phyloP scores from a whole-genome alignment of 2,113 vertebrate genomes.

The Albula goreensis region DNA sequence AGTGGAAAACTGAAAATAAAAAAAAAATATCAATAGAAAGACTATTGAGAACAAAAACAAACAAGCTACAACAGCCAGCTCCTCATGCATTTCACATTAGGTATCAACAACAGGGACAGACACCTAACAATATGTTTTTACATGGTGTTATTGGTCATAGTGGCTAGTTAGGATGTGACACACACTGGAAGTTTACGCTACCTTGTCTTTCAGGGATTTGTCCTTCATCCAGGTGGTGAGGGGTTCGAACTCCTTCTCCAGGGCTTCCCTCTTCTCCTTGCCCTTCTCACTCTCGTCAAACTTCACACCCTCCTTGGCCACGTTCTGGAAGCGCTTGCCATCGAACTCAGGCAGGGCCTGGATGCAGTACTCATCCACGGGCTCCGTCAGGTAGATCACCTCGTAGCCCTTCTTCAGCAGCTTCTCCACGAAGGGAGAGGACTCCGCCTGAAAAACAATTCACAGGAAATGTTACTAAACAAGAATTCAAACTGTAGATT shows the following conservation, averaged over 20 bases:
- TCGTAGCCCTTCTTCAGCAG: conserved; percentile 98
- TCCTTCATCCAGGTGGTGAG: conserved; percentile 97
- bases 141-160: no score
- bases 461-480: no score
- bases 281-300: conserved; percentile 94
- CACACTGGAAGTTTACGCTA: conserved; percentile 39
- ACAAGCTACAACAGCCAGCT: not conserved
- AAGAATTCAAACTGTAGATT: no score
- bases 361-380: conserved; percentile 97
- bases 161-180: no score
- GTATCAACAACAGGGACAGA: not conserved
- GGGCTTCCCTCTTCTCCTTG: conserved; percentile 86
- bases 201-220: conserved; percentile 91
- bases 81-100: not conserved
- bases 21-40: not conserved
- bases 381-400: conserved; percentile 95
- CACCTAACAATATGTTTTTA: not conserved
- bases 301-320: conserved; percentile 95
- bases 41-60: not conserved
- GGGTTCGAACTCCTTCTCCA: conserved; percentile 93
- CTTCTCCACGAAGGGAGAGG: conserved; percentile 92
- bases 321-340: conserved; percentile 96
- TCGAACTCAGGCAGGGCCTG: conserved; percentile 97
- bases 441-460: conserved; percentile 77
- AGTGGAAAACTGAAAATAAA: not conserved